These are phyloP conservation scores for Sarcophaga variegata DNA, from an alignment of 2,888 invertebrate species.

Conservation along the genomic window DNA sequence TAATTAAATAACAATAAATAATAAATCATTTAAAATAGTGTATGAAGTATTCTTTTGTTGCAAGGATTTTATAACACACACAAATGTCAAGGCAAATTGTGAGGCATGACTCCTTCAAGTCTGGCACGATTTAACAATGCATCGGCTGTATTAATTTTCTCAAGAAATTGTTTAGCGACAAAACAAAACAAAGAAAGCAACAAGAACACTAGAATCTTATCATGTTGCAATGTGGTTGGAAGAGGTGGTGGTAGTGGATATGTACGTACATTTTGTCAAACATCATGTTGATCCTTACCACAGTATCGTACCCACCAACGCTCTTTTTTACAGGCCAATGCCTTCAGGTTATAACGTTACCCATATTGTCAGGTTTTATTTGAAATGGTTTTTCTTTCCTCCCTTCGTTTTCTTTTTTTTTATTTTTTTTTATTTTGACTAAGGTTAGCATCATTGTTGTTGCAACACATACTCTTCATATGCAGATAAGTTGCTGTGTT, in stretches of 20 bases:
- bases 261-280: slow-evolving; percentile 49
- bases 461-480: neutral
- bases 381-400: slow-evolving; percentile 23
- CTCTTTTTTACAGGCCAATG: slow-evolving; percentile 35
- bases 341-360: slow-evolving; percentile 55
- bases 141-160: slow-evolving; percentile 11
- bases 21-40: slow-evolving; percentile 32
- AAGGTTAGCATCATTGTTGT: neutral
- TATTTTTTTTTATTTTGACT: neutral
- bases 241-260: neutral
- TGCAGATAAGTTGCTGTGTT: slow-evolving; percentile 44
- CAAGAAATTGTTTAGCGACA: slow-evolving; percentile 35
- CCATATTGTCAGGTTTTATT: slow-evolving; percentile 58
- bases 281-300: slow-evolving; percentile 32
- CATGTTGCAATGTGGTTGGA: slow-evolving; percentile 11
- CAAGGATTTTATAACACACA: neutral
- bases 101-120: slow-evolving; percentile 52
- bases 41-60: neutral
- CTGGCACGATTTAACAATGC: slow-evolving; percentile 43
- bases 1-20: slow-evolving; percentile 57
- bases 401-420: no score
- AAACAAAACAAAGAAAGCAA: neutral
- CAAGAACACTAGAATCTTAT: slow-evolving; percentile 6
- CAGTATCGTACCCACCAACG: neutral
- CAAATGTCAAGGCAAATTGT: neutral